Conservation (phyloP, 2,113 vertebrate genomes). For the Podarcis muralis region DNA sequence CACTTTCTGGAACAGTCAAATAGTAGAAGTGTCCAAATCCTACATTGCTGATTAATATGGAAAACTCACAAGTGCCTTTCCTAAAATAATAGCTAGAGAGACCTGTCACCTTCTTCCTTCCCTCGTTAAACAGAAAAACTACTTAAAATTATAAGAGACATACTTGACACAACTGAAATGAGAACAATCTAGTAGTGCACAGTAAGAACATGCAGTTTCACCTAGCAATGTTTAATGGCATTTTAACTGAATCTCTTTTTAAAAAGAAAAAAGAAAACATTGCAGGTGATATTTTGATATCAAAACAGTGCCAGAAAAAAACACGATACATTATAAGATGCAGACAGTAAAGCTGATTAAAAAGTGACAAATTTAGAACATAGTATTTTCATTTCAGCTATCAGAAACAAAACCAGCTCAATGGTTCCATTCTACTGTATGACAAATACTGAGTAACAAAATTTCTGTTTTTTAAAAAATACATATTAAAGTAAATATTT, state of each 20-base stretch:
- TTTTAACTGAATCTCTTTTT: conserved; percentile 73
- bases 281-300: conserved; percentile 84
- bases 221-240: conserved; percentile 71
- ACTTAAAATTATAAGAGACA: conserved; percentile 65
- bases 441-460: conserved; percentile 95
- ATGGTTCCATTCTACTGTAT: conserved; percentile 90
- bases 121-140: conserved; percentile 58
- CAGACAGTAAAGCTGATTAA: conserved; percentile 82
- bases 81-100: conserved; percentile 33
- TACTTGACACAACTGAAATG: conserved; percentile 67
- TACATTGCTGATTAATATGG: neutral
- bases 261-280: conserved; percentile 62
- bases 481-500: conserved; percentile 94
- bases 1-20: conserved; percentile 25
- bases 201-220: conserved; percentile 60
- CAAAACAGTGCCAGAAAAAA: conserved; percentile 76
- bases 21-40: conserved; percentile 4
- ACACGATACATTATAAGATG: conserved; percentile 85
- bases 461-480: conserved; percentile 95
- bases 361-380: conserved; percentile 82
- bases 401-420: conserved; percentile 91
- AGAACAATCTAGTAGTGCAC: conserved; percentile 61
- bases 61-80: conserved; percentile 11
- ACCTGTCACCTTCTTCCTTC: conserved; percentile 61
- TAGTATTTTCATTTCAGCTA: conserved; percentile 86